Conservation (phyloP, 2,888 invertebrate genomes). For the Smittia aterrima region DNA sequence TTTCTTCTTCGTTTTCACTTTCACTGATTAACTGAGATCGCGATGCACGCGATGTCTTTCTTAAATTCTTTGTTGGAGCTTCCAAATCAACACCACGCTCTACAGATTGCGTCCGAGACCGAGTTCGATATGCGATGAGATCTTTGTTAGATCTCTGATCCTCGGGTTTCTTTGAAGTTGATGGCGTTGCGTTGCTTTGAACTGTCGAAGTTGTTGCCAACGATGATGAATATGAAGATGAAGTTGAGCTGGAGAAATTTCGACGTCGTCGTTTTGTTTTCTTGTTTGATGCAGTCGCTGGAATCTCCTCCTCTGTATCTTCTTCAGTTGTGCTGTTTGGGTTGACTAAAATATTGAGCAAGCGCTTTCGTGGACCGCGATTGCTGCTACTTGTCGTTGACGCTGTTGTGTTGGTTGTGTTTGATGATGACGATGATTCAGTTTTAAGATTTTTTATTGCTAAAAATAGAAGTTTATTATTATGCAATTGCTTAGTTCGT, state of each 20-base stretch:
- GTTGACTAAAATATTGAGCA: conserved; percentile 39
- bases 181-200: conserved; percentile 50
- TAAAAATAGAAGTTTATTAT: conserved; percentile 5
- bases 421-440: not conserved
- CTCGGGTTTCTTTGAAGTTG: conserved; percentile 50
- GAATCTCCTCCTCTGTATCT: conserved; percentile 20
- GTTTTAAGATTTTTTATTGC: conserved; percentile 25
- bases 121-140: conserved; percentile 42
- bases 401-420: not conserved
- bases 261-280: conserved; percentile 36
- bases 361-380: conserved; percentile 23
- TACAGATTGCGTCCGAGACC: conserved; percentile 38
- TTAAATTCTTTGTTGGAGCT: not conserved
- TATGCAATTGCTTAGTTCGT: not conserved
- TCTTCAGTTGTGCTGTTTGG: conserved; percentile 39
- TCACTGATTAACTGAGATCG: conserved; percentile 7
- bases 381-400: not conserved
- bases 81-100: conserved; percentile 20
- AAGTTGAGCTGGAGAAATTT: conserved; percentile 39
- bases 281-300: not conserved
- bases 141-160: conserved; percentile 43
- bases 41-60: not conserved
- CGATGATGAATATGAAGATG: conserved; percentile 37
- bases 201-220: conserved; percentile 18
- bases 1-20: conserved; percentile 28